Conservation (phyloP, 2,888 invertebrate species). For the Heliconius sara region DNA sequence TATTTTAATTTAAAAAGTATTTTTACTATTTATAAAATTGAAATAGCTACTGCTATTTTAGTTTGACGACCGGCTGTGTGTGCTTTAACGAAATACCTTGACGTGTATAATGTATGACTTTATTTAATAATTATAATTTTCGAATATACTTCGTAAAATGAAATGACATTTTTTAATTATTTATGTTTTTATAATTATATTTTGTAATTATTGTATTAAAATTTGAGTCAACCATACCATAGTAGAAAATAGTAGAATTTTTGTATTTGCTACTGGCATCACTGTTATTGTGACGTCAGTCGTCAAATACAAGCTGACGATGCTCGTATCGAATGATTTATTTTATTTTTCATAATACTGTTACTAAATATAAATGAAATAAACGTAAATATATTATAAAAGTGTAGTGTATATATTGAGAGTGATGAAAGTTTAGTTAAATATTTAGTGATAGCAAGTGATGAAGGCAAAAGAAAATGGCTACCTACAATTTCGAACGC, state of each 20-base stretch:
- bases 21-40: neutral
- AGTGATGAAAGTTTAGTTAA: conserved; percentile 68
- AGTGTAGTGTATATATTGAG: conserved; percentile 70
- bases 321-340: conserved; percentile 62
- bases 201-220: neutral
- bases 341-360: conserved; percentile 21
- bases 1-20: neutral
- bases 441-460: conserved; percentile 76
- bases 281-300: conserved; percentile 81
- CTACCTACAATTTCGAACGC: conserved; percentile 79
- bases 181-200: neutral
- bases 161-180: neutral
- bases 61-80: neutral
- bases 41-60: neutral
- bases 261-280: conserved; percentile 56
- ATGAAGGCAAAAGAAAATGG: conserved; percentile 81
- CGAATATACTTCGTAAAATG: neutral
- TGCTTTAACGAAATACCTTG: neutral
- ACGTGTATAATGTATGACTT: neutral
- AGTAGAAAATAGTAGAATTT: conserved; percentile 30
- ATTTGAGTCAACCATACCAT: neutral
- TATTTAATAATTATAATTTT: neutral
- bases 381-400: conserved; percentile 61
- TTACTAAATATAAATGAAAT: conserved; percentile 54
- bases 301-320: conserved; percentile 71